Evolutionary conservation across 2,113 vertebrate species (phyloP).

Genomic region (cattle (Bos taurus)): DNA sequence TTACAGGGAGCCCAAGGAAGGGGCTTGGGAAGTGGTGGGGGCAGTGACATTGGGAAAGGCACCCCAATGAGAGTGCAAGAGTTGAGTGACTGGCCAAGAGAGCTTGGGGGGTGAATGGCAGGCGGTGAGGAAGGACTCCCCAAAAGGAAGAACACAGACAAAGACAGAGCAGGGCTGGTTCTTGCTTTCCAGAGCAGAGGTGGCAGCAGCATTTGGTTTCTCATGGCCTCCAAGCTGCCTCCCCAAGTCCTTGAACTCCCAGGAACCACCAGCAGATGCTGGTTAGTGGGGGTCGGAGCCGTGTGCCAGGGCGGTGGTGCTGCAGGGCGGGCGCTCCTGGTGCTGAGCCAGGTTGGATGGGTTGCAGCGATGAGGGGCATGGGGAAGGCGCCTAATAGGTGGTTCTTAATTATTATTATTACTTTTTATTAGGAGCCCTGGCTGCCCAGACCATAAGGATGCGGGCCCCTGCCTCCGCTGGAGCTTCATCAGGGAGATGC

Average conservation of each 20-base stretch:
- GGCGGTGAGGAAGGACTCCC: not conserved
- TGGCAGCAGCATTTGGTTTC: not conserved
- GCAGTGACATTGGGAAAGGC: too few species aligned
- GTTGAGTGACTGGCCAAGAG: not conserved
- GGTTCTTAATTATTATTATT: slow-evolving; percentile 65
- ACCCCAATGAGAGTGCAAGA: not conserved
- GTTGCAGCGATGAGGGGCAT: not conserved
- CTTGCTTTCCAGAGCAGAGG: fast-evolving
- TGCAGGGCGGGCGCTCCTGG: slow-evolving; percentile 58
- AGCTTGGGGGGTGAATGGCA: not conserved
- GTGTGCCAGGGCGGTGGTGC: slow-evolving; percentile 64
- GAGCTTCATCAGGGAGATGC: slow-evolving; percentile 43
- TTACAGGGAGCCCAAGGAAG: not conserved
- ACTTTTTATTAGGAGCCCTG: slow-evolving; percentile 74
- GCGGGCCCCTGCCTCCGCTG: not conserved
- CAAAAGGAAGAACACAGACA: fast-evolving
- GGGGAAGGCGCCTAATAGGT: slow-evolving; percentile 46
- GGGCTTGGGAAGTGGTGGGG: not conserved
- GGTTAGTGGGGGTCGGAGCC: slow-evolving; percentile 74
- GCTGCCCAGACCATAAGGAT: slow-evolving; percentile 74
- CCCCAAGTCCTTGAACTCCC: slow-evolving; percentile 77
- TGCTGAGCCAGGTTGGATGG: slow-evolving; percentile 72
- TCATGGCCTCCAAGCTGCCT: not conserved
- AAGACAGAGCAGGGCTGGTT: not conserved
- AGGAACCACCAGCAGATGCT: slow-evolving; percentile 79